Evolutionary conservation across 2,888 invertebrate genomes (phyloP), one percentile per base, ranked within the genome.

Genomic region (Polia nebulosa): DNA sequence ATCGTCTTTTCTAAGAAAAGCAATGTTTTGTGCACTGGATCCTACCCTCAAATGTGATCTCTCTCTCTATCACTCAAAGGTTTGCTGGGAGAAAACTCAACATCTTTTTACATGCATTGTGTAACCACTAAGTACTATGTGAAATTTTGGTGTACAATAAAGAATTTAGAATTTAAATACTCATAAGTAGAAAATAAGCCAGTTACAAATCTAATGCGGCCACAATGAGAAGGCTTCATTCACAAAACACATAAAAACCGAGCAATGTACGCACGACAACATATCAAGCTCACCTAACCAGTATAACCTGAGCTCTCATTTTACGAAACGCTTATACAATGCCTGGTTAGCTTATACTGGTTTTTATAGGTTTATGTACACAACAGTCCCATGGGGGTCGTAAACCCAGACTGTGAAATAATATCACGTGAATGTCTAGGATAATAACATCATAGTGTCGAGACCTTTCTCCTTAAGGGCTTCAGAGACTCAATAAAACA

Each of bases 391-490:
- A 2, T 8, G 57, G 44, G 74, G 9, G 8, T 53, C 36, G n/a
- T 74, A 58, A 63, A 76, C 7, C 22, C 17, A 22, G 61, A 32
- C 57, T 53, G 44, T 44, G 71, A 63, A 41, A 62, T 69, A 47
- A 39, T 51, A 61, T 45, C 52, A 58, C 36, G 41, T 47, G 27
- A 29, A 63, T 70, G 25, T 27, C 17, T 61, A 0, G 4, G 34
- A 53, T 58, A 58, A 76, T 70, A 58, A 39, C 41, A 25, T 69
- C 44, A 20, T 17, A 39, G 25, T 25, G 32, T 39, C 8, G 45
- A 52, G 34, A 41, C 29, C 15, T 62, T 29, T 20, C 51, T 36
- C 41, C 57, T 44, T 44, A 13, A 55, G 57, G 52, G 62, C n/a
- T 39, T 47, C n/a, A 11, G 27, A 39, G 51, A 45, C 45, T 27